Conservation (phyloP, 2,113 vertebrate genomes). For the Leiothrix lutea region DNA sequence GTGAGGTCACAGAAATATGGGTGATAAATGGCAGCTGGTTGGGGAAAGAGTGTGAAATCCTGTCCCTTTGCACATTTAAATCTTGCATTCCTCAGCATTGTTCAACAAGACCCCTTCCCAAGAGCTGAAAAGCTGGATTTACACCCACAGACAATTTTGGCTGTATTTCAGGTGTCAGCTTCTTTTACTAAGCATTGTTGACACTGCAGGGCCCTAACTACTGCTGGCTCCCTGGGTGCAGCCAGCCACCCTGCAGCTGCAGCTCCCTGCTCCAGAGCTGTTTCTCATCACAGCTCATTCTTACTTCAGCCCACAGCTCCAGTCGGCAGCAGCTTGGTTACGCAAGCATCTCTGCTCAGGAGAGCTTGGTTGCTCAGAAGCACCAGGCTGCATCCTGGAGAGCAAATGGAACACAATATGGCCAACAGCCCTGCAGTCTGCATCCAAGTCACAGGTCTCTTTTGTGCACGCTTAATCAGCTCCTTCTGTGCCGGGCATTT, state of each 20-base stretch:
- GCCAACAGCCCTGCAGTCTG: background rate
- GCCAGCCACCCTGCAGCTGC: background rate
- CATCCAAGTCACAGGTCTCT: slow-evolving; percentile 36
- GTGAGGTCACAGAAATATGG: background rate
- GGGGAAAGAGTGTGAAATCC: background rate
- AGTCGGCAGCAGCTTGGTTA: accelerated
- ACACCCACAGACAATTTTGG: background rate
- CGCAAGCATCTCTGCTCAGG: background rate
- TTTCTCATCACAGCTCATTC: background rate
- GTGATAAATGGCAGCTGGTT: background rate
- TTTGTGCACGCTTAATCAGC: background rate
- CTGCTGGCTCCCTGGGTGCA: background rate
- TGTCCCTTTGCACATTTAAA: background rate
- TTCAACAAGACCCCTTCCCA: background rate
- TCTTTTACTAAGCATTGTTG: background rate
- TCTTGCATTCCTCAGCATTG: background rate
- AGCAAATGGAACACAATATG: background rate
- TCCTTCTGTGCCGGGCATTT: background rate
- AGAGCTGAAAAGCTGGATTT: background rate
- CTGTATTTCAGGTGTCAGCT: background rate
- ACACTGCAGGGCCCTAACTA: background rate
- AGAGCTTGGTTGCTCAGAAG: background rate
- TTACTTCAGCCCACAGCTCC: background rate
- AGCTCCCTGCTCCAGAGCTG: background rate
- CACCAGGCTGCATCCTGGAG: background rate